A percentile compares a stretch with the other conserved stretches of the same genome.
phyloP scores from a whole-genome alignment of 2,113 vertebrate species.

The Sceloporus undulatus region DNA sequence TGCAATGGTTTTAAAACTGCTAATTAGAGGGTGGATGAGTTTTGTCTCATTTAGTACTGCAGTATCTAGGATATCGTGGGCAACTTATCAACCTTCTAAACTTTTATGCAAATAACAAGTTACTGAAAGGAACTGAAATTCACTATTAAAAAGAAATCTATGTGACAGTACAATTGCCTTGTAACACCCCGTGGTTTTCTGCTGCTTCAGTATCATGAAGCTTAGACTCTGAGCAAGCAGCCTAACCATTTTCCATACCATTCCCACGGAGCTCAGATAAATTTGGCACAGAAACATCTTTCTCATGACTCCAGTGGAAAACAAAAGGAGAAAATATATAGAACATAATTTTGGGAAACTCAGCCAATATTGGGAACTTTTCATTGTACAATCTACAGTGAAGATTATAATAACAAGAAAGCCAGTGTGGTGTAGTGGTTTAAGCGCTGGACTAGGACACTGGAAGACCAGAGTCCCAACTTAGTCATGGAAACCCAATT shows the following conservation, averaged over 20 bases:
- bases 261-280: constrained; percentile 31
- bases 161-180: neutral
- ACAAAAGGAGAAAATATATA: constrained; percentile 17
- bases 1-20: constrained; percentile 35
- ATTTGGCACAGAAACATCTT: neutral
- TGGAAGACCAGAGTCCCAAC: no score
- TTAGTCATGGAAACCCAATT: no score
- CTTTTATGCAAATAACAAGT: constrained; percentile 7
- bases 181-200: neutral
- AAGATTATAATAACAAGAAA: constrained; percentile 28
- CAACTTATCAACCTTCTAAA: neutral
- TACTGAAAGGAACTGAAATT: constrained; percentile 6
- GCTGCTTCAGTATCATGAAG: constrained; percentile 20
- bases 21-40: fast-evolving
- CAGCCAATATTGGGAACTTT: neutral
- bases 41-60: neutral
- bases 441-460: no score
- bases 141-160: neutral
- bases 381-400: constrained; percentile 8
- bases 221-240: constrained; percentile 16
- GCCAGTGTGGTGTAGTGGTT: no score
- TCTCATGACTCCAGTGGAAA: neutral
- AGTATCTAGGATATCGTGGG: neutral
- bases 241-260: constrained; percentile 26
- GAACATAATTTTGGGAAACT: no score